phyloP scores from a whole-genome alignment of 37 sponge, comb jelly and placozoan species.

The Agelas oroides region DNA sequence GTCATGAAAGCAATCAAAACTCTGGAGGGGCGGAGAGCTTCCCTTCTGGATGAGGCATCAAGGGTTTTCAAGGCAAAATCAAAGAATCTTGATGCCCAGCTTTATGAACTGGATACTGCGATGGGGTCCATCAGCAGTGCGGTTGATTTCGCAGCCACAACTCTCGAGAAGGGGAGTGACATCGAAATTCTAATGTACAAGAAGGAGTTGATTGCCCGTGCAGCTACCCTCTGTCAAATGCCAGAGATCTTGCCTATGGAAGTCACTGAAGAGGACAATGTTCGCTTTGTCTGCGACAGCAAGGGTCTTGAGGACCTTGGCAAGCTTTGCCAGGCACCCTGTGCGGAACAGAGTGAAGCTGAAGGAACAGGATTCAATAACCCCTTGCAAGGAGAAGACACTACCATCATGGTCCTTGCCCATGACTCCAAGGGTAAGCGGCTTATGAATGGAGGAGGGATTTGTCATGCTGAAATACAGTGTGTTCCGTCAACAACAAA shows the following conservation, averaged over 20 bases:
- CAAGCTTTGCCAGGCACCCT: constrained; percentile 29
- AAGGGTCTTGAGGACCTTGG: constrained; percentile 19
- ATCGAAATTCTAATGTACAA: constrained; percentile 42
- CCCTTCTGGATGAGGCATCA: neutral
- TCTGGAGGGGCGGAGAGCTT: neutral
- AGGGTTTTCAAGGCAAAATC: neutral
- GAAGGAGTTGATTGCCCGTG: constrained; percentile 29
- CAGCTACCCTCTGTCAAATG: constrained; percentile 10
- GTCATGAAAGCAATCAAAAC: neutral
- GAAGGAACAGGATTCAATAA: constrained; percentile 11
- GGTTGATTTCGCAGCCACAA: constrained; percentile 7
- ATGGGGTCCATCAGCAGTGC: constrained; percentile 10
- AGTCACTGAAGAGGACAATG: constrained; percentile 7
- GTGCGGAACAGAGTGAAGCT: constrained; percentile 15
- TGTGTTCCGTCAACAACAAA: neutral
- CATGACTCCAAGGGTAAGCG: neutral
- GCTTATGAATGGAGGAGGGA: constrained; percentile 40
- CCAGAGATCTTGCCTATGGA: neutral
- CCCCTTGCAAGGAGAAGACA: constrained; percentile 40
- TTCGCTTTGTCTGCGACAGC: constrained; percentile 5
- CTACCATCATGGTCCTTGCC: constrained; percentile 20
- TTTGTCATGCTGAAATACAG: constrained; percentile 10
- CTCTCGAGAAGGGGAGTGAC: constrained; percentile 38
- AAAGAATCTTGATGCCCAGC: constrained; percentile 18
- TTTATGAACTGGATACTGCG: constrained; percentile 2